Evolutionary conservation across 2,888 invertebrate genomes (phyloP).

Genomic region (Actias luna): DNA sequence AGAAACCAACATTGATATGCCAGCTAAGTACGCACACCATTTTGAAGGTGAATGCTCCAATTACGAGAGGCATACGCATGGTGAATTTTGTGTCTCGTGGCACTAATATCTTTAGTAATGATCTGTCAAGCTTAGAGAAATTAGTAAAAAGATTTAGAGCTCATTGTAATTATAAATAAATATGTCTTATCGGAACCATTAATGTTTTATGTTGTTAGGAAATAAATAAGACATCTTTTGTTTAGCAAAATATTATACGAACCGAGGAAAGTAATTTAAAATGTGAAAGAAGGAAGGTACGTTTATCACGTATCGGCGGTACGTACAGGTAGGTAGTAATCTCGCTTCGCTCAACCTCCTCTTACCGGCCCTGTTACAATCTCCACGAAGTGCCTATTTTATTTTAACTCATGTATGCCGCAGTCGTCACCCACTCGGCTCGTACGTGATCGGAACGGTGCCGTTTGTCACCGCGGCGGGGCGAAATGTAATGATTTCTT

Average conservation of each 20-base stretch:
- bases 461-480: not conserved
- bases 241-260: not conserved
- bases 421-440: slow-evolving; percentile 15
- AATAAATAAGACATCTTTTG: not conserved
- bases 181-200: too few species aligned
- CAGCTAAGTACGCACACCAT: too few species aligned
- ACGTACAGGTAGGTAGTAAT: not conserved
- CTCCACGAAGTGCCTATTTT: slow-evolving; percentile 7
- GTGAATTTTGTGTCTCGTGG: too few species aligned
- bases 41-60: too few species aligned
- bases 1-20: too few species aligned
- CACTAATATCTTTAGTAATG: too few species aligned
- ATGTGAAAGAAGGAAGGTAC: not conserved
- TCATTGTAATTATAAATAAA: too few species aligned
- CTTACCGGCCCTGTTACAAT: not conserved
- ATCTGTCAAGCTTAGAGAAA: too few species aligned
- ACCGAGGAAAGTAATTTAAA: not conserved
- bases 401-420: slow-evolving; percentile 11
- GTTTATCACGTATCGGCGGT: not conserved
- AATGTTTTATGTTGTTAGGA: too few species aligned
- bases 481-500: slow-evolving; percentile 15
- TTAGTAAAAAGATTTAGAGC: too few species aligned
- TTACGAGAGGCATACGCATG: too few species aligned
- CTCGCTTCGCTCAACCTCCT: not conserved
- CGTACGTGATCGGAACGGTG: slow-evolving; percentile 16